Conservation (phyloP, 1,140 invertebrate species). For the Pteromalus puparum region DNA sequence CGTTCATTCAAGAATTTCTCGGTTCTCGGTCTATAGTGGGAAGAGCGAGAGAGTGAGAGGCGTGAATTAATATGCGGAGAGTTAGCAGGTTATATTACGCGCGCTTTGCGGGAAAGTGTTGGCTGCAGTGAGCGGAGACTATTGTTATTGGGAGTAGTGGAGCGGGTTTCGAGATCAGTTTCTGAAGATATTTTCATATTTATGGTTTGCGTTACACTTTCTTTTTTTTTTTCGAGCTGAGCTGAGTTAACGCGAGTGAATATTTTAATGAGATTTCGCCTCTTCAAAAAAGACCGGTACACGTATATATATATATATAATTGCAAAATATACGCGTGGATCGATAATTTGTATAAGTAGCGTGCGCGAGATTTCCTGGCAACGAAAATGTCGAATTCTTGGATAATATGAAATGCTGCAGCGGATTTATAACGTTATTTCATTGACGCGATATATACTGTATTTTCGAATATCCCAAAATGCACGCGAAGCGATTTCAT, state of each 20-base stretch:
- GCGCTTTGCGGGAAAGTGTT: background rate
- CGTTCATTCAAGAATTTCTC: slow-evolving; percentile 26
- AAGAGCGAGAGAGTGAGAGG: background rate
- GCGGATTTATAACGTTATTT: too few relatives aligned
- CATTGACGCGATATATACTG: background rate
- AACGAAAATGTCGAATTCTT: background rate
- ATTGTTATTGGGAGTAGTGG: background rate
- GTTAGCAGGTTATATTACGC: background rate
- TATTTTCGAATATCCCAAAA: background rate
- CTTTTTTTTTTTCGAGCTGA: background rate
- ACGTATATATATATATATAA: too few relatives aligned
- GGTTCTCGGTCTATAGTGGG: background rate
- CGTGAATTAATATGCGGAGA: background rate
- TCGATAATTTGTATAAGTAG: too few relatives aligned
- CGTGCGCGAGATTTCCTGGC: too few relatives aligned
- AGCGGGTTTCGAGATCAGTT: background rate
- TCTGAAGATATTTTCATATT: background rate
- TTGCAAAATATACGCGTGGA: too few relatives aligned
- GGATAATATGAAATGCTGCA: background rate
- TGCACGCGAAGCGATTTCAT: background rate
- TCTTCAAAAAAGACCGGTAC: too few relatives aligned
- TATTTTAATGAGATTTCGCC: too few relatives aligned
- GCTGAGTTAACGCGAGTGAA: too few relatives aligned
- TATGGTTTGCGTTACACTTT: background rate
- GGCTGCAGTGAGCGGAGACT: background rate